phyloP scores from a whole-genome alignment of 2,113 vertebrate genomes.

The Elanus axillaris region DNA sequence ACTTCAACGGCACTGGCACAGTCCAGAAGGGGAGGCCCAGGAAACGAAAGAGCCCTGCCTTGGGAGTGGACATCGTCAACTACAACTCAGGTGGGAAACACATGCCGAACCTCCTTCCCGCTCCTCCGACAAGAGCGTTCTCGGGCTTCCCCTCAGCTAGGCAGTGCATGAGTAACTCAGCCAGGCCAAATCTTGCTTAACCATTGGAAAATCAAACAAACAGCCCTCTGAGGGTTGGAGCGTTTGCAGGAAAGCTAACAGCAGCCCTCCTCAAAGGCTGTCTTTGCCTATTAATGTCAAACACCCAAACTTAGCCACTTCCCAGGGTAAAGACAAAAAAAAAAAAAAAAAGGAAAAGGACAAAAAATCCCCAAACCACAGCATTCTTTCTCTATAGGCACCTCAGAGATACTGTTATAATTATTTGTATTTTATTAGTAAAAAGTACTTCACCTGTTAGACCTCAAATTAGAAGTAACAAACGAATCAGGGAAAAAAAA shows the following conservation, averaged over 20 bases:
- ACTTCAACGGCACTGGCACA: slow-evolving; percentile 93
- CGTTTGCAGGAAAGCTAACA: slow-evolving; percentile 36
- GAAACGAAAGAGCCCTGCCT: slow-evolving; percentile 93
- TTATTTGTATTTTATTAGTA: not conserved
- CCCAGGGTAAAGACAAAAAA: not conserved
- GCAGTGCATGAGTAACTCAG: not conserved
- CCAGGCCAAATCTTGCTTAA: slow-evolving; percentile 34
- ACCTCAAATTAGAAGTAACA: not conserved
- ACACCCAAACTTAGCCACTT: slow-evolving; percentile 26
- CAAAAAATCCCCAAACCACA: not conserved
- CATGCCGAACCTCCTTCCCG: not conserved
- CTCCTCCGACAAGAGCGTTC: not conserved
- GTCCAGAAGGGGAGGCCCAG: slow-evolving; percentile 97
- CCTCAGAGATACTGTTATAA: not conserved
- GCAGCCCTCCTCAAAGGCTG: slow-evolving; percentile 45
- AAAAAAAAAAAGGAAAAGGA: too few relatives aligned
- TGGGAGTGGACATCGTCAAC: slow-evolving; percentile 92
- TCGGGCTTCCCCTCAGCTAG: slow-evolving; percentile 8
- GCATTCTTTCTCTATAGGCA: not conserved
- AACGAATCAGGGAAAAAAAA: not conserved
- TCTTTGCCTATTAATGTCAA: slow-evolving; percentile 53
- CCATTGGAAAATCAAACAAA: slow-evolving; percentile 46
- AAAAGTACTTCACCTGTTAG: not conserved
- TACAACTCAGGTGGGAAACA: slow-evolving; percentile 90
- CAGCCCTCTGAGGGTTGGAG: slow-evolving; percentile 40